Conservation (phyloP, 1,140 invertebrate species). For the Dolichoris vasculosae region DNA sequence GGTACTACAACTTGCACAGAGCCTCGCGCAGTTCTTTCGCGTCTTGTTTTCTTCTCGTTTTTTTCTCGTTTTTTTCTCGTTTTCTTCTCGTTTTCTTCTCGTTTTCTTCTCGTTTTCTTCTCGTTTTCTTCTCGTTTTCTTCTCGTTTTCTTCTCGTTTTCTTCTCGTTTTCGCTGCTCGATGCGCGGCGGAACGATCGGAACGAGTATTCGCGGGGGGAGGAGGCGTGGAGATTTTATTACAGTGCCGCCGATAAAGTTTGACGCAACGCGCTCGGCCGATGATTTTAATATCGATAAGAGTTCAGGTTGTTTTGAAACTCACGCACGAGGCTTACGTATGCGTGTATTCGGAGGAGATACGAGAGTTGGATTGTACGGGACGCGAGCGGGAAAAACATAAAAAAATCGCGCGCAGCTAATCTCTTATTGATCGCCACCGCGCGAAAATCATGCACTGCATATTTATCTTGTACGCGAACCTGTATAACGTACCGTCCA, state of each 20-base stretch:
- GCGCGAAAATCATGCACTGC: neutral
- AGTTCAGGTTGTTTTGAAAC: neutral
- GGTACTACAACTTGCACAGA: neutral
- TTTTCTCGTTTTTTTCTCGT: no score
- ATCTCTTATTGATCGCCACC: constrained; percentile 30
- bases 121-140: no score
- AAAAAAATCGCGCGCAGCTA: neutral
- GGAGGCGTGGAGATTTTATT: constrained; percentile 33
- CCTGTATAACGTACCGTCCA: no score
- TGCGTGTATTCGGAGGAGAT: neutral
- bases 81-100: no score
- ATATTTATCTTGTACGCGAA: neutral
- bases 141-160: no score
- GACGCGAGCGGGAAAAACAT: neutral
- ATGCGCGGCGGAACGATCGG: neutral
- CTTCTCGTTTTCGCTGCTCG: constrained; percentile 38
- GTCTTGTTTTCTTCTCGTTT: no score
- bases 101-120: no score
- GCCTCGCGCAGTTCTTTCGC: neutral
- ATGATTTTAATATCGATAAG: constrained; percentile 50
- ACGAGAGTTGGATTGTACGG: neutral
- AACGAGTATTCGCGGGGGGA: constrained; percentile 2
- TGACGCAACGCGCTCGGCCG: constrained; percentile 22
- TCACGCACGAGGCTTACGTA: neutral
- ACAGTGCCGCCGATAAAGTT: constrained; percentile 24